Evolutionary conservation across 2,888 invertebrate species (phyloP), one percentile per base, ranked within the genome.

Genomic region (Schizaphis graminum): DNA sequence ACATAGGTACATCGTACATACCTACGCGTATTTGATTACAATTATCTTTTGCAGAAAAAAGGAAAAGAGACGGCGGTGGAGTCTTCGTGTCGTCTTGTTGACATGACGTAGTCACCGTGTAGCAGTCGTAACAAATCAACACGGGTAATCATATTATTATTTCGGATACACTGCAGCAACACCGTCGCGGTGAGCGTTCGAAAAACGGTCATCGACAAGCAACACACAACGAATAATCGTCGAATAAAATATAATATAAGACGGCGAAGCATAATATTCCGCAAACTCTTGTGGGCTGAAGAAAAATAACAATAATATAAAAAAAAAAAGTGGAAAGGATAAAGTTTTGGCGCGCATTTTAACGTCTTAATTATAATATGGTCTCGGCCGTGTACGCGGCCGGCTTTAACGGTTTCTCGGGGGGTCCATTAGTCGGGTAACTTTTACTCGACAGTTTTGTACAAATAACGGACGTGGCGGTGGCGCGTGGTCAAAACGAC

Each of bases 371-470:
- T 92, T 61, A n/a, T n/a, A 77, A 77, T 77, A 77, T 35, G 7
- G 49, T 35, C 53, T 56, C 57, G n/a, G 47, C n/a, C 89, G 16
- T 47, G 44, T 47, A 90, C 56, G 47, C 85, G 91, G 49, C 11
- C 67, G 49, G 49, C 41, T 92, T 67, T 92, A 67, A 92, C 88
- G 53, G 92, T 88, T 92, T 88, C 53, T 67, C 87, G 67, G 87
- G 56, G 49, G 88, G 67, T 53, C 92, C 92, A 92, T 88, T 92
- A 92, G 92, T 88, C 49, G 67, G 41, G 67, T 77, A 88, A 92
- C 92, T 88, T 87, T 92, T 88, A 49, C 49, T 35, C 61, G 47
- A 77, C 88, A n/a, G 41, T 88, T 53, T 88, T 16, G 61, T 92
- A 61, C 56, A 88, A 26, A 85, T 35, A 85, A 57, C 57, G 57